Conservation (phyloP, 1,140 invertebrate genomes). For the Musca vetustissima region DNA sequence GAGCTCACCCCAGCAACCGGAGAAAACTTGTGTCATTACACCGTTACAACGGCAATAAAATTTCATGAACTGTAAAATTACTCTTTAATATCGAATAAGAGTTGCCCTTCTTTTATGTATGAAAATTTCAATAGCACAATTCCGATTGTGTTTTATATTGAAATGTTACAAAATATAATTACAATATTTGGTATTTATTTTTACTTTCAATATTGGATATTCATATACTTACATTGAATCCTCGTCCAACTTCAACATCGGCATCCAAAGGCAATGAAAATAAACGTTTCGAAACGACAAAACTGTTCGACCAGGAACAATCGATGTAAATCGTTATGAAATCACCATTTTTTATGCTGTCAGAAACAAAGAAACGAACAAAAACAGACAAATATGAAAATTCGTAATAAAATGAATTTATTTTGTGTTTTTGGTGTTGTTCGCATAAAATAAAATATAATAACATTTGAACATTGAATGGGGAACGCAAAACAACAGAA, state of each 20-base stretch:
- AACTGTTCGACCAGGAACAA: constrained; percentile 54
- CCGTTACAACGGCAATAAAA: no score
- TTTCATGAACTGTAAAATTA: no score
- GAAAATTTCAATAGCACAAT: no score
- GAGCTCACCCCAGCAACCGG: no score
- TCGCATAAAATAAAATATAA: neutral
- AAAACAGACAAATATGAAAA: neutral
- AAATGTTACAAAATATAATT: neutral
- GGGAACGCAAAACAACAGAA: no score
- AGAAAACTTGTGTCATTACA: no score
- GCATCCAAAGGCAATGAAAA: constrained; percentile 49
- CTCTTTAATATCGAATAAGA: no score
- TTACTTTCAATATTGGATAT: neutral
- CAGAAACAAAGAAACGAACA: constrained; percentile 14
- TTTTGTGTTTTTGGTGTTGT: constrained; percentile 1
- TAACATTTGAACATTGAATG: no score
- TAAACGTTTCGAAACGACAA: constrained; percentile 52
- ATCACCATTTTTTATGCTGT: constrained; percentile 55
- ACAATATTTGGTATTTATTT: neutral
- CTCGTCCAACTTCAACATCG: constrained; percentile 55
- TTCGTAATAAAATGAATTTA: constrained; percentile 14
- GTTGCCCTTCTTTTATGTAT: no score
- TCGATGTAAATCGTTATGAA: constrained; percentile 55
- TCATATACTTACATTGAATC: constrained; percentile 52
- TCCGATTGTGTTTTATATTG: no score